Base-by-base conservation (phyloP, 2,113 vertebrate species). In the Oceanites oceanicus region DNA sequence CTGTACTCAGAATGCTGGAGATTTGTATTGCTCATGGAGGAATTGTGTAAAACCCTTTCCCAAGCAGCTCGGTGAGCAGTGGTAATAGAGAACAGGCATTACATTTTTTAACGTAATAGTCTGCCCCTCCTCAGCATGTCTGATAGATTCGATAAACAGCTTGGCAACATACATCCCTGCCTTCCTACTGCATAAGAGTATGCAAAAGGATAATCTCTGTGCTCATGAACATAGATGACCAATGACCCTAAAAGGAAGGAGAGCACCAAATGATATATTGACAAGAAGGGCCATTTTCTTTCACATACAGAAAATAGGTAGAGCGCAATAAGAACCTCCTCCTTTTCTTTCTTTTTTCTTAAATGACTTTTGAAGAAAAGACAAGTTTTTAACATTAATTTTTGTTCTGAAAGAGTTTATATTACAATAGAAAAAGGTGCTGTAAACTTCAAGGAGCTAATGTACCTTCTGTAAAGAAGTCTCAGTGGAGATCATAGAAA, bases 401-500 rank as follows among this genome's bases (percentile, higher is more conserved):
- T 53, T 65, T 66, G 10, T 91, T 80, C 61, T 84, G 58, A 68
- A 95, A 79, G 73, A 79, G 70, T 95, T 94, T 93, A 58, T 80
- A 74, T 89, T 93, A 90, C 70, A 94, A 91, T 88, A 85, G 76
- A 79, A 77, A 96, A 97, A 97, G 86, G 78, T 79, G 70, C 49
- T 81, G 75, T 92, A 96, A 97, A 97, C 91, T 97, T 98, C 96
- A 92, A 96, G 94, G 85, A 96, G 94, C 42, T 94, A 91, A 96
- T 77, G 63, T 92, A 96, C 59, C 85, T 96, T 96, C 92, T 89
- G 68, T 96, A 95, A 96, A 95, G 95, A 97, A 98, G 94, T 97
- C 91, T 97, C 92, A 81, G 78, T 65, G 93, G 94, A 97, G 94
- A 98, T 96, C 91, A 97, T 90, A 97, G 96, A 97, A 96, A 97